Base-by-base conservation (phyloP, 64 coral and sea anemone genomes). In the Cladopsammia gracilis region DNA sequence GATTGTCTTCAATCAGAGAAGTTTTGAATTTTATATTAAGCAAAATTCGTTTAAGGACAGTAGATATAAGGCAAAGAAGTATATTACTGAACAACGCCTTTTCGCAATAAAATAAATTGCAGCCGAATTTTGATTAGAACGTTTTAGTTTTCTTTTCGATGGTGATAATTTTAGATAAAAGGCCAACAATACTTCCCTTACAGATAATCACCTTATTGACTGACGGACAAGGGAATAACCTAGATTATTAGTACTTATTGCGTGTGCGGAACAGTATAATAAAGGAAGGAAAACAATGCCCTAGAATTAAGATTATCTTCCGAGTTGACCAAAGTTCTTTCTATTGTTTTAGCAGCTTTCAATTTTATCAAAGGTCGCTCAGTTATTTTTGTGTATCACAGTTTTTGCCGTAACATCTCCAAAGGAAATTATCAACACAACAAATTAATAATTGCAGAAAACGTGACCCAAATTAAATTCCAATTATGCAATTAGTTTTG, bases 401-500 rank as follows among this genome's bases (percentile, higher is more conserved):
- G 45, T 20, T 19, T 61, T 49, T 67, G 57, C 25, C 34, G 79
- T 47, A 82, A 82, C 58, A 62, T 45, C 61, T 26, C 59, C 4
- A 46, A 16, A 45, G 79, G 7, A 82, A 18, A 62, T 84, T 50
- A 84, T 67, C 80, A 67, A 84, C 16, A 84, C 60, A 84, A 50
- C 18, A 66, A 49, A 84, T 84, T 84, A 84, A 84, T 84, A 67
- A 84, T 84, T 84, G 80, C 80, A 67, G 61, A 82, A 67, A 84
- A 84, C 62, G 42, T 68, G 44, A 49, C 42, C 10, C 80, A 62
- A 84, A 84, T 84, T 50, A 84, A 84, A 84, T 84, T 83, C 80
- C 80, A 84, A 84, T 84, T 84, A 84, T 67, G 46, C 80, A 84
- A 84, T 84, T 84, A 84, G 62, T 68, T 84, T 68, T 84, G 80